Evolutionary conservation across 2,797 vertebrate genomes (phyloP).

Genomic region (Peromyscus attwateri): DNA sequence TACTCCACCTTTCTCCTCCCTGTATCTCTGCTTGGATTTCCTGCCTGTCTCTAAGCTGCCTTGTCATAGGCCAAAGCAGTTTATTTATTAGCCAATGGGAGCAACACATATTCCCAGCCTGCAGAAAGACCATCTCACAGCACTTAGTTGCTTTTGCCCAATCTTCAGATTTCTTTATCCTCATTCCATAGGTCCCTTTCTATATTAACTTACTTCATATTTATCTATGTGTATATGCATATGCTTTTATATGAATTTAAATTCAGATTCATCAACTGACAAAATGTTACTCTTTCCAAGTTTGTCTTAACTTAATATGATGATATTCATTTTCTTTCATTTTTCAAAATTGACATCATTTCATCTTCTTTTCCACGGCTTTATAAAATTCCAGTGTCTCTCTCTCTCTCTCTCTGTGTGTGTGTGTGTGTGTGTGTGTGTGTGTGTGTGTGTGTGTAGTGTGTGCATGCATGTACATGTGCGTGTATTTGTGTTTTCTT

Average conservation of each 20-base stretch:
- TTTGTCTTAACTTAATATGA: not conserved
- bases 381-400: not conserved
- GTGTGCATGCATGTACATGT: too few species aligned
- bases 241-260: not conserved
- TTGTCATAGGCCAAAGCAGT: too few species aligned
- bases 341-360: not conserved
- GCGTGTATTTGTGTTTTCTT: not conserved
- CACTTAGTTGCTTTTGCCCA: not conserved
- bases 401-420: too few species aligned
- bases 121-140: too few species aligned
- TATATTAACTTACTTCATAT: not conserved
- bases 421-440: too few species aligned
- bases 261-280: not conserved
- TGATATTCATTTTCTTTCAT: not conserved
- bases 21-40: too few species aligned
- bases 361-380: not conserved
- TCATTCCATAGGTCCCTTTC: not conserved
- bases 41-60: too few species aligned
- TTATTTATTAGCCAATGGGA: too few species aligned
- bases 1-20: too few species aligned
- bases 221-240: not conserved
- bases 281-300: not conserved
- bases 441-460: not conserved
- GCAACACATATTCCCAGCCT: too few species aligned
- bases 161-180: not conserved